Evolutionary conservation across 1,140 invertebrate species (phyloP).

Genomic region (Aphis gossypii): DNA sequence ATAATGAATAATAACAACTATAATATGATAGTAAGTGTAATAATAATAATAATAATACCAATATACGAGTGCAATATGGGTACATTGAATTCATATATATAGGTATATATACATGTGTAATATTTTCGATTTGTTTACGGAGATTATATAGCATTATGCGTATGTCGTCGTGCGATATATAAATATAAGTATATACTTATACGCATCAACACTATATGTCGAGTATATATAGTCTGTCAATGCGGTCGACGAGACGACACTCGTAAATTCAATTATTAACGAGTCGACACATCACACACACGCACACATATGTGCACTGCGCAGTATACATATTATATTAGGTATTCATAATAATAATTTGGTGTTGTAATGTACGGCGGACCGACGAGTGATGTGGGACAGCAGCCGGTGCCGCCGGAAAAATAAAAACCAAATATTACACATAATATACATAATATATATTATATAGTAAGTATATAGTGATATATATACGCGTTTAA

Average conservation of each 20-base stretch:
- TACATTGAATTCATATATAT: background rate
- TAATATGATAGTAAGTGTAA: background rate
- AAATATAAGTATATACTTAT: background rate
- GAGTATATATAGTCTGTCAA: background rate
- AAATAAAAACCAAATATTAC: conserved; percentile 11
- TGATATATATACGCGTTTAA: conserved; percentile 10
- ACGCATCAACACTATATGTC: background rate
- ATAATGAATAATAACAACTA: background rate
- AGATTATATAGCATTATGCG: too few relatives aligned
- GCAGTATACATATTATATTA: conserved; percentile 27
- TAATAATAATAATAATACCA: background rate
- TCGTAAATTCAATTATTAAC: conserved; percentile 37
- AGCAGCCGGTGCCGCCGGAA: background rate
- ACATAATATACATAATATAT: background rate
- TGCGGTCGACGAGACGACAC: conserved; percentile 15
- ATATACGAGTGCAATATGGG: background rate
- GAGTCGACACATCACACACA: conserved; percentile 26
- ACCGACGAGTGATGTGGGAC: conserved; percentile 32
- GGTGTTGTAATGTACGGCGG: background rate
- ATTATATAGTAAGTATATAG: background rate
- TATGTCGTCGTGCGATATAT: background rate
- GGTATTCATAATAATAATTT: background rate
- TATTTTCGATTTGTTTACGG: background rate
- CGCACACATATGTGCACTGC: background rate
- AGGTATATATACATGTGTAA: background rate